Percentiles rank a stretch among this genome's conserved stretches.
Conservation (phyloP, 2,797 vertebrate genomes). For the Melanogrammus aeglefinus region DNA sequence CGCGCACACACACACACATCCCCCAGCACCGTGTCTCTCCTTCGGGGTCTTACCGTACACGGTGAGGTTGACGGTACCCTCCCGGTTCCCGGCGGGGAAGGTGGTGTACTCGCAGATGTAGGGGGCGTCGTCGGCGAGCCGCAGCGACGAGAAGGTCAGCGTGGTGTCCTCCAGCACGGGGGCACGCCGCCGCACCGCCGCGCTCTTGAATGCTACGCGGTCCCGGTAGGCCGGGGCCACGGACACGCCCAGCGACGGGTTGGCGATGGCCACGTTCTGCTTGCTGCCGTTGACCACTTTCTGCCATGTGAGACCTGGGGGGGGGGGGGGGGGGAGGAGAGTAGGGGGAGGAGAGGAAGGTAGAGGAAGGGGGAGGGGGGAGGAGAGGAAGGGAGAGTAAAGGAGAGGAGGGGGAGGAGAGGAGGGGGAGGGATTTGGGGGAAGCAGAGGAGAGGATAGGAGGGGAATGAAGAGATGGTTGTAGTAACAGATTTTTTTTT, state of each 20-base stretch:
- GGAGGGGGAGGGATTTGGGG: too few relatives aligned
- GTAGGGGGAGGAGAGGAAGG: background rate
- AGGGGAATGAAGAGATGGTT: background rate
- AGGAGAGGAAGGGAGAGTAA: background rate
- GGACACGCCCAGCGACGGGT: conserved; percentile 89
- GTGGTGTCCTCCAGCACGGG: conserved; percentile 87
- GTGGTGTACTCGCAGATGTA: conserved; percentile 99
- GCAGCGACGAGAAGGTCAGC: conserved; percentile 84
- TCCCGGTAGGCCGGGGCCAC: conserved; percentile 86
- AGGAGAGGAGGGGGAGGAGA: too few relatives aligned
- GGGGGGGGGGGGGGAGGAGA: background rate
- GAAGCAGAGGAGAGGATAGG: too few relatives aligned
- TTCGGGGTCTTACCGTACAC: conserved; percentile 82
- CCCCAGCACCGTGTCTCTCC: background rate
- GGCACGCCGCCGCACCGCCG: conserved; percentile 83
- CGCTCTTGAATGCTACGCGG: conserved; percentile 84
- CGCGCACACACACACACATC: background rate
- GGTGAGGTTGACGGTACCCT: conserved; percentile 92
- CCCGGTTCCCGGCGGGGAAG: conserved; percentile 91
- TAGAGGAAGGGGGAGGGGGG: too few relatives aligned
- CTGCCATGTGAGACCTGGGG: conserved; percentile 87
- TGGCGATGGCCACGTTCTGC: conserved; percentile 94
- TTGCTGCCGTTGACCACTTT: conserved; percentile 90
- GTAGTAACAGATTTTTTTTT: background rate
- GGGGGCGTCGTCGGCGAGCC: conserved; percentile 86